A percentile compares a stretch with the other conserved stretches of the same genome.
phyloP scores from a whole-genome alignment of 2,113 vertebrate genomes.

The Oreotrochilus melanogaster region DNA sequence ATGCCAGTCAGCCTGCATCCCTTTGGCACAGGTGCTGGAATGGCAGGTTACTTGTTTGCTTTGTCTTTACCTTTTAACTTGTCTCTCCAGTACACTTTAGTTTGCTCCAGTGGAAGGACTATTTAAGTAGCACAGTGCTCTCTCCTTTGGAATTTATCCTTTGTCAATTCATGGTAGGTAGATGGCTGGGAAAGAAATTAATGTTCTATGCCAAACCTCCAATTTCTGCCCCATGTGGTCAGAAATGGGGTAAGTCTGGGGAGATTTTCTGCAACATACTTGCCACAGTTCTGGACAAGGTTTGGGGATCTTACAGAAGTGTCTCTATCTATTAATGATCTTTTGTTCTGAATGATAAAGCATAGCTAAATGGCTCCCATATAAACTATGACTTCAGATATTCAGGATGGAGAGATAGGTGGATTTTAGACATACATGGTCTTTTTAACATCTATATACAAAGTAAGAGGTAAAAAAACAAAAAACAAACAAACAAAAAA shows the following conservation, averaged over 20 bases:
- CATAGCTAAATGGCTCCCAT: neutral
- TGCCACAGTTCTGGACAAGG: neutral
- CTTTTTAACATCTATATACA: neutral
- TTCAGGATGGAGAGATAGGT: rapidly evolving
- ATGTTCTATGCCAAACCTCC: neutral
- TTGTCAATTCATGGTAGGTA: rapidly evolving
- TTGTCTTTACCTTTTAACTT: neutral
- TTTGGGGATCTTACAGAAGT: neutral
- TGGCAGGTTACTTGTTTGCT: neutral
- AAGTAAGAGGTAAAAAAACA: neutral
- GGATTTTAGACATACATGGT: neutral
- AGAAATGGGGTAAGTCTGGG: neutral
- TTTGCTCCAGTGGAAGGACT: neutral
- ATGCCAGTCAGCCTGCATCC: neutral
- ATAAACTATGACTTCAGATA: neutral
- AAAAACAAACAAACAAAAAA: neutral
- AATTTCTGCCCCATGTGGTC: neutral
- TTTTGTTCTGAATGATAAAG: neutral
- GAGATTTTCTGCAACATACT: neutral
- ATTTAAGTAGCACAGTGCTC: neutral
- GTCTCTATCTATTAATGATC: neutral
- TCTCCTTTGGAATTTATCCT: neutral
- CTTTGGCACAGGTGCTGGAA: neutral
- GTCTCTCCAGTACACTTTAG: neutral
- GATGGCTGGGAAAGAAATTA: neutral